Percentiles rank a stretch among this genome's conserved stretches.
These are phyloP conservation scores for Amphiprion ocellaris DNA, from an alignment of 2,113 vertebrate genomes.

Conservation along the genomic window DNA sequence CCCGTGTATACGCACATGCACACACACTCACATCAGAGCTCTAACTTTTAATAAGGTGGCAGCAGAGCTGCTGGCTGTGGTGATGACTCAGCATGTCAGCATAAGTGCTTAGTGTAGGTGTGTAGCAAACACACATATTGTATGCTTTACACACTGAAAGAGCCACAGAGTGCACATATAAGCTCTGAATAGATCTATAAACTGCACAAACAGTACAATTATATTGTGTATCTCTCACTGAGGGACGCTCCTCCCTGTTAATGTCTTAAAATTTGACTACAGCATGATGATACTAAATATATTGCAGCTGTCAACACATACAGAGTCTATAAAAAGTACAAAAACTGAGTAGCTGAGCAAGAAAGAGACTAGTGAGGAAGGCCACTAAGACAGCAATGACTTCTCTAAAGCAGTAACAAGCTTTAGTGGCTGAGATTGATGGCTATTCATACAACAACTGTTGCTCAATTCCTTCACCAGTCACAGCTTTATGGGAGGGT, in stretches of 20 bases:
- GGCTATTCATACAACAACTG: no score
- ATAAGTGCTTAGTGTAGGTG: not conserved
- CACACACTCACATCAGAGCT: conserved; percentile 19
- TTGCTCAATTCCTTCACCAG: no score
- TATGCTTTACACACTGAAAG: not conserved
- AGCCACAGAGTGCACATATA: not conserved
- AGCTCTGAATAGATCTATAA: not conserved
- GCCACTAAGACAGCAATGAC: no score
- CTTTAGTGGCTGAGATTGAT: no score
- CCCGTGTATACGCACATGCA: not conserved
- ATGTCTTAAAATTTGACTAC: not conserved
- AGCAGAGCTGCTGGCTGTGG: conserved; percentile 21
- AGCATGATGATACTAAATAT: not conserved
- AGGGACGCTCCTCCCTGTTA: not conserved
- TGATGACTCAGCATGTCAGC: conserved; percentile 43
- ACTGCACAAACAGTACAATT: not conserved
- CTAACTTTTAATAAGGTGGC: conserved; percentile 53
- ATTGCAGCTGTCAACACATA: not conserved
- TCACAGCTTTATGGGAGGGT: no score
- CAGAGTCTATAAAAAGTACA: no score
- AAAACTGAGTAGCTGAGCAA: no score
- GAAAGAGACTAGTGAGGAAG: no score
- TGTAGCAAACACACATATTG: conserved; percentile 8
- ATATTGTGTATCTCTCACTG: not conserved
- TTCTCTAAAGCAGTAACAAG: no score